Percentiles rank a stretch among this genome's conserved stretches.
phyloP scores from a whole-genome alignment of 2,888 invertebrate genomes.

The Acholoe squamosa region DNA sequence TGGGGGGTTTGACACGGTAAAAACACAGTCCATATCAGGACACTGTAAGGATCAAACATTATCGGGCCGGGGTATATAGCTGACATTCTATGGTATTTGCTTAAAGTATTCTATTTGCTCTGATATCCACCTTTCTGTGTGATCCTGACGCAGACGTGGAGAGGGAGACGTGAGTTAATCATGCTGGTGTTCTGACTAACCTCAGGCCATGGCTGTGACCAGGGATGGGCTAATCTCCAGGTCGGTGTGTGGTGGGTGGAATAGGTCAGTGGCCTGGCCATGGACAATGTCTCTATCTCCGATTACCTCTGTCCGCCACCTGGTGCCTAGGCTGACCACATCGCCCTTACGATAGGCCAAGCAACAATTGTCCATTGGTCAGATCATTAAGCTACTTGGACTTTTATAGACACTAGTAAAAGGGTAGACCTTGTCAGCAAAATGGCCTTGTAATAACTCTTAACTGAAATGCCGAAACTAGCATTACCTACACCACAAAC shows the following conservation, averaged over 20 bases:
- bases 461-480: too few relatives aligned
- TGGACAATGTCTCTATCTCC: not conserved
- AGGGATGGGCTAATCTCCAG: not conserved
- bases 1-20: too few relatives aligned
- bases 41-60: not conserved
- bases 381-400: not conserved
- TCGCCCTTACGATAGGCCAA: not conserved
- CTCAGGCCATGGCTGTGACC: not conserved
- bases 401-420: too few relatives aligned
- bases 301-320: too few relatives aligned
- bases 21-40: not conserved
- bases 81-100: constrained; percentile 5
- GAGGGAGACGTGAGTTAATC: too few relatives aligned
- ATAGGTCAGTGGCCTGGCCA: constrained; percentile 1
- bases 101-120: constrained; percentile 28
- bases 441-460: too few relatives aligned
- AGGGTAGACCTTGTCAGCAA: too few relatives aligned
- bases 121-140: not conserved
- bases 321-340: not conserved
- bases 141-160: not conserved
- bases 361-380: not conserved
- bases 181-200: not conserved
- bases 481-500: too few relatives aligned
- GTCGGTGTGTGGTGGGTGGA: not conserved
- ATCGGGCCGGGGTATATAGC: not conserved